phyloP scores from a whole-genome alignment of 2,113 vertebrate genomes.

The Cromileptes altivelis region DNA sequence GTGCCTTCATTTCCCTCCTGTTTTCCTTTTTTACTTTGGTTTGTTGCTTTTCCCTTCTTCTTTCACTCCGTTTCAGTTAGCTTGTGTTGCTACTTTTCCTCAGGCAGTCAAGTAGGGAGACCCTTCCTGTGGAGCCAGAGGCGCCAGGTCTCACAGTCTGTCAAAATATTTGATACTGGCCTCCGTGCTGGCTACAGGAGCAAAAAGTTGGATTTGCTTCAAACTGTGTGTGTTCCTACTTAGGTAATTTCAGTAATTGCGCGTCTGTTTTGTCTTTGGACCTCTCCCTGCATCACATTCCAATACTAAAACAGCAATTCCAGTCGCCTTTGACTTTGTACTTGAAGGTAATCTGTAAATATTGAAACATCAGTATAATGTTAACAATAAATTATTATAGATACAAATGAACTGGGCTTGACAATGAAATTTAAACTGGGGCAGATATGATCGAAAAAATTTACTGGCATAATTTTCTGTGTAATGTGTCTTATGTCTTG shows the following conservation, averaged over 20 bases:
- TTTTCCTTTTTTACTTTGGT: background rate
- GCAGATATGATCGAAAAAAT: background rate
- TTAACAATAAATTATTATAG: no score
- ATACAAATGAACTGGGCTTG: background rate
- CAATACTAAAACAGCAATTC: background rate
- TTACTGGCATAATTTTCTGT: background rate
- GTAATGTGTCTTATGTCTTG: background rate
- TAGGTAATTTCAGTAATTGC: background rate
- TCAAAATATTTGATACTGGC: constrained; percentile 10
- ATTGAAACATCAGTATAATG: background rate
- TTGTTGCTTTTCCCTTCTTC: background rate
- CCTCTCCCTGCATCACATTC: background rate
- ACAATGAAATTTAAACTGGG: background rate
- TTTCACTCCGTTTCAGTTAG: background rate
- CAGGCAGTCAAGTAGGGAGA: background rate
- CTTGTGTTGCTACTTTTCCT: constrained; percentile 4
- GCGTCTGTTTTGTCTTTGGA: background rate
- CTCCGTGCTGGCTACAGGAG: background rate
- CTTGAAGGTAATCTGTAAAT: background rate
- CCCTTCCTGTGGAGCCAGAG: background rate
- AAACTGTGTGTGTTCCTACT: background rate
- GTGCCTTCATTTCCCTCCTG: background rate
- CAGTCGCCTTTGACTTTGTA: background rate
- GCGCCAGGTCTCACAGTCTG: constrained; percentile 14
- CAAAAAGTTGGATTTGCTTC: background rate